Base-by-base conservation (phyloP, 2,113 vertebrate species). In the Riparia riparia region DNA sequence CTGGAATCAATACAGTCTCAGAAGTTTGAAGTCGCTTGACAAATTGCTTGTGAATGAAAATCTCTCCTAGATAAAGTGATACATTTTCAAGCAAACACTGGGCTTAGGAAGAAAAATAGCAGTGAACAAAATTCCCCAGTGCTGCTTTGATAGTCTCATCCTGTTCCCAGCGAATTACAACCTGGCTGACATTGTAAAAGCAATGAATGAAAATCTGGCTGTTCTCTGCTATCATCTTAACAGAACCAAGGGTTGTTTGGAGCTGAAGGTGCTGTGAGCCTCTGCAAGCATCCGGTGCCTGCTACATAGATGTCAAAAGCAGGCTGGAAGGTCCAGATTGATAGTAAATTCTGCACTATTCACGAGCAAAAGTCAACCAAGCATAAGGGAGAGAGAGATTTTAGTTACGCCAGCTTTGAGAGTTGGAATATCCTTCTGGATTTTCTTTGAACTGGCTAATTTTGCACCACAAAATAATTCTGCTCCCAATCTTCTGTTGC, bases 1-100 rank as follows among this genome's bases (percentile, higher is more conserved):
- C 86, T 95, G 95, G 91, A 96, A 89, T 95, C 86, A 65, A 90
- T 93, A 83, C 60, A 29, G 44, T 47, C 85, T 42, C 87, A 82
- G 81, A 95, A 96, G 58, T 93, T 88, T 16, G 26, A 84, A 91
- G 54, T 61, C 0, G 0, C 57, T 72, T 90, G 87, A 90, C 73
- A 87, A 86, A 96, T 95, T 7, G 26, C 71, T 88, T 50, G 85
- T 85, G 89, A 93, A 91, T 91, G 44, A 82, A 89, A 93, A 84
- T 69, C 29, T 78, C 60, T 78, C 25, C 57, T 85, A 89, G 74
- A 95, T 77, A 58, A 89, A 87, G 63, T 69, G 79, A 85, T 87
- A 65, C 4, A 9, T 94, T 95, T 92, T 85, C 81, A 82, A 78
- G 50, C 0, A 2, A 94, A 56, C 29, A 7, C 70, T 44, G 28